phyloP scores from a whole-genome alignment of 2,888 invertebrate species.

The Trilocha varians region DNA sequence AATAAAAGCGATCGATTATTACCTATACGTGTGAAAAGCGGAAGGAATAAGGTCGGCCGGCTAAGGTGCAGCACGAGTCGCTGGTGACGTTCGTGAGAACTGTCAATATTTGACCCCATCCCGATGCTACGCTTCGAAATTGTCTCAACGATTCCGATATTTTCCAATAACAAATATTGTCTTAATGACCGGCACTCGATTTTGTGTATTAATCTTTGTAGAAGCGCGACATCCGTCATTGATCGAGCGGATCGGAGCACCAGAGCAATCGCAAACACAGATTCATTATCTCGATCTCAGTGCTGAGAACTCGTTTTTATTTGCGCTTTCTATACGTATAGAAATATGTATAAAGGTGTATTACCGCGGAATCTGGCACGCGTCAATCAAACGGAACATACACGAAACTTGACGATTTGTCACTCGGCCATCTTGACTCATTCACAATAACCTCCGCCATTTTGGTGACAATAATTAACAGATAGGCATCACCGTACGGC shows the following conservation, averaged over 20 bases:
- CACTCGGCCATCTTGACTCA: constrained; percentile 63
- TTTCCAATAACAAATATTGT: constrained; percentile 61
- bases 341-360: constrained; percentile 65
- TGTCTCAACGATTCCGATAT: constrained; percentile 69
- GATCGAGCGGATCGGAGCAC: constrained; percentile 27
- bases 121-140: constrained; percentile 60
- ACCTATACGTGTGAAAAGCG: constrained; percentile 72
- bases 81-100: constrained; percentile 61
- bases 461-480: constrained; percentile 72
- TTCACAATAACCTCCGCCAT: constrained; percentile 62
- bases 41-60: constrained; percentile 51
- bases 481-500: constrained; percentile 60
- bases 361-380: constrained; percentile 63
- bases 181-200: constrained; percentile 31
- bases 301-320: constrained; percentile 62
- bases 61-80: constrained; percentile 45
- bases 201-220: constrained; percentile 18
- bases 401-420: constrained; percentile 64
- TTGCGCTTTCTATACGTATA: constrained; percentile 69
- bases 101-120: constrained; percentile 64
- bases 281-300: constrained; percentile 58
- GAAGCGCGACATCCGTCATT: constrained; percentile 21
- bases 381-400: constrained; percentile 68
- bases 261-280: constrained; percentile 38
- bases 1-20: constrained; percentile 72